These are phyloP conservation scores for Heliconius aoede DNA, from an alignment of 2,888 invertebrate species.

Conservation along the genomic window DNA sequence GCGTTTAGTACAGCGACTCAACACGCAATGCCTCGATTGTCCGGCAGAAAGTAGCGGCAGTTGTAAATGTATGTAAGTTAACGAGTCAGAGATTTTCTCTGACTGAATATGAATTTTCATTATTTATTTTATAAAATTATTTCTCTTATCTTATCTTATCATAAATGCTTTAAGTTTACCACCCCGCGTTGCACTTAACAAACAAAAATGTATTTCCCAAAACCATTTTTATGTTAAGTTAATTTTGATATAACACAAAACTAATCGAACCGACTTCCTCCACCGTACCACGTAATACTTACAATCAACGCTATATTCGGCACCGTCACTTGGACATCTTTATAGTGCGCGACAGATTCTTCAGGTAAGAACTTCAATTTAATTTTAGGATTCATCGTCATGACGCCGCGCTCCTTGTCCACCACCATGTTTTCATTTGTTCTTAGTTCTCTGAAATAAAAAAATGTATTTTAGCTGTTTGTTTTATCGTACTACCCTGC, in stretches of 20 bases:
- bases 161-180: too few relatives aligned
- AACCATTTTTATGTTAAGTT: too few relatives aligned
- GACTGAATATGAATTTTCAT: too few relatives aligned
- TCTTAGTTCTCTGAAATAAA: slow-evolving; percentile 85
- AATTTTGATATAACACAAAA: too few relatives aligned
- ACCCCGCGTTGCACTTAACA: neutral
- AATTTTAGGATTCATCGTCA: slow-evolving; percentile 86
- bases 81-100: too few relatives aligned
- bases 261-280: neutral
- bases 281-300: slow-evolving; percentile 67
- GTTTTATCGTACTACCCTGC: neutral
- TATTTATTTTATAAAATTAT: too few relatives aligned
- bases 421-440: slow-evolving; percentile 86
- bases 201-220: too few relatives aligned
- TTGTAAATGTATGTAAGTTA: too few relatives aligned
- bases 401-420: slow-evolving; percentile 85
- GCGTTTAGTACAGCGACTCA: too few relatives aligned
- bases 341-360: slow-evolving; percentile 86
- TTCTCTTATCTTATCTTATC: too few relatives aligned
- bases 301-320: slow-evolving; percentile 91
- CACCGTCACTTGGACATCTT: slow-evolving; percentile 84
- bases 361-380: slow-evolving; percentile 85
- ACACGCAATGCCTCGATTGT: too few relatives aligned
- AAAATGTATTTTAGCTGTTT: neutral
- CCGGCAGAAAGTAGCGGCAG: too few relatives aligned